Percentiles rank a stretch among this genome's conserved stretches.
phyloP scores from a whole-genome alignment of 2,888 invertebrate species.

The Horisme vitalbata region DNA sequence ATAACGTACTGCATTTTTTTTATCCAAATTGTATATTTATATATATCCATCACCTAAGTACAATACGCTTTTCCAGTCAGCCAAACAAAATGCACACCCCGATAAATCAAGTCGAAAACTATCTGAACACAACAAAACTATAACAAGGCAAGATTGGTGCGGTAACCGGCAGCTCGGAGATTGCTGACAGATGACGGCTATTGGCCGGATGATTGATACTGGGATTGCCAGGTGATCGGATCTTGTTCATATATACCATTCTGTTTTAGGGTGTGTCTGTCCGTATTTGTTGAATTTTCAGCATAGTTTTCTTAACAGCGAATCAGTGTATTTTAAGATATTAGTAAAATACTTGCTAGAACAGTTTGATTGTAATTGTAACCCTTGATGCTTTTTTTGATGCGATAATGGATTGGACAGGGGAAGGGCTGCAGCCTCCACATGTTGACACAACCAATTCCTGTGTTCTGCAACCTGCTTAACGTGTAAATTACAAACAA shows the following conservation, averaged over 20 bases:
- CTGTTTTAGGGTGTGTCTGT: background rate
- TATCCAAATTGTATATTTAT: no score
- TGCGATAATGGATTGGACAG: no score
- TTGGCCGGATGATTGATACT: conserved; percentile 56
- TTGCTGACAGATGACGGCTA: conserved; percentile 51
- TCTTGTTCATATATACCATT: no score
- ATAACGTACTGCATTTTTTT: no score
- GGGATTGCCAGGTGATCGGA: conserved; percentile 37
- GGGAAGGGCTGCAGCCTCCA: no score
- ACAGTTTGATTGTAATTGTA: no score
- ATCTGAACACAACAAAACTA: conserved; percentile 19
- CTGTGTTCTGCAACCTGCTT: no score
- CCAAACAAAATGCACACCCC: conserved; percentile 1
- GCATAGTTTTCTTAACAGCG: background rate
- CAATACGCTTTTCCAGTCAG: background rate
- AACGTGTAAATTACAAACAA: no score
- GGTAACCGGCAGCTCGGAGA: conserved; percentile 22
- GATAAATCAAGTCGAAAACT: conserved; percentile 14
- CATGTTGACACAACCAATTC: no score
- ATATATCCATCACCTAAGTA: background rate
- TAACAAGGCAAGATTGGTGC: conserved; percentile 19
- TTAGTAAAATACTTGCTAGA: no score
- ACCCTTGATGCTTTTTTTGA: no score
- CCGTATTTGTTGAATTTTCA: background rate
- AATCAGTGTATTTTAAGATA: no score